Conservation (phyloP, 2,797 vertebrate genomes). For the Malacoctenus gilli region DNA sequence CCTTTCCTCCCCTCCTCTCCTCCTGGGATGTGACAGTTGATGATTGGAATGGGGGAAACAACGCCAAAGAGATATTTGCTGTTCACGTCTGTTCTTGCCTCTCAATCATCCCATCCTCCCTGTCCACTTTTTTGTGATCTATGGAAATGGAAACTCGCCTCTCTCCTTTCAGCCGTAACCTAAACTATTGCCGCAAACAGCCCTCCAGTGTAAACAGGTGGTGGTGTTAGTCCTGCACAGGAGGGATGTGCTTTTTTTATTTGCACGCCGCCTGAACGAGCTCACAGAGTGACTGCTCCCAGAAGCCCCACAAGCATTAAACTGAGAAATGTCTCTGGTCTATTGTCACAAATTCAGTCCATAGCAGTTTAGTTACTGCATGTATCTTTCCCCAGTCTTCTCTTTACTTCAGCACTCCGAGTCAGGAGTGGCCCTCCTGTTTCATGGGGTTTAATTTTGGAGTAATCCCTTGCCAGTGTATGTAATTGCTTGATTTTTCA, state of each 20-base stretch:
- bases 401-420: too few relatives aligned
- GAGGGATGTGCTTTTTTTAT: constrained; percentile 32
- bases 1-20: neutral
- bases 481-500: neutral
- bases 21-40: constrained; percentile 4
- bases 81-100: constrained; percentile 29
- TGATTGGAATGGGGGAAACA: constrained; percentile 1
- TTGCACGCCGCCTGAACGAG: constrained; percentile 47
- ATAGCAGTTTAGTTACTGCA: constrained; percentile 16
- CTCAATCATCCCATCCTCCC: constrained; percentile 24
- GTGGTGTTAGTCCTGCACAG: constrained; percentile 15
- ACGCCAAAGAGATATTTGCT: constrained; percentile 8
- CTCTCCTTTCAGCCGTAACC: constrained; percentile 20
- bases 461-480: neutral
- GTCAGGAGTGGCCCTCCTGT: constrained; percentile 3
- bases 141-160: constrained; percentile 41
- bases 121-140: constrained; percentile 5
- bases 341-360: constrained; percentile 11
- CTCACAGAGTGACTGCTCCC: constrained; percentile 32
- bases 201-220: constrained; percentile 64
- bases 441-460: constrained; percentile 13
- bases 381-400: too few relatives aligned
- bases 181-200: constrained; percentile 39
- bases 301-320: constrained; percentile 10
- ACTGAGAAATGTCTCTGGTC: constrained; percentile 4